Evolutionary conservation across 2,113 vertebrate species (phyloP).

Genomic region (Chiloscyllium plagiosum): DNA sequence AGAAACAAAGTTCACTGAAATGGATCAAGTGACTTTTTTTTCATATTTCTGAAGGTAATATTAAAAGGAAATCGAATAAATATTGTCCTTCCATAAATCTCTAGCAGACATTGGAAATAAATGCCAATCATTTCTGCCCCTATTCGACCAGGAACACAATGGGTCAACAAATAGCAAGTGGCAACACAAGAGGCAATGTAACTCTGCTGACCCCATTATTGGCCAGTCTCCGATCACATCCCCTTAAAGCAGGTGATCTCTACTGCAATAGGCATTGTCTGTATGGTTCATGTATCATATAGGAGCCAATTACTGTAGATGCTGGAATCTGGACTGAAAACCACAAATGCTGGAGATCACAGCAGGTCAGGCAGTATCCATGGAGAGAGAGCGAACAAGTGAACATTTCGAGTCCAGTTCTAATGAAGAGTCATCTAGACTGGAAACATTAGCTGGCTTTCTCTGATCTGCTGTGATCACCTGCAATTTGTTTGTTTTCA

Average conservation of each 20-base stretch:
- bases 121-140: not conserved
- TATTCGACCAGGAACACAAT: not conserved
- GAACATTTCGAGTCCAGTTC: too few species aligned
- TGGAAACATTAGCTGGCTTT: too few species aligned
- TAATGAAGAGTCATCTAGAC: too few species aligned
- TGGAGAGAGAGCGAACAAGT: too few species aligned
- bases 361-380: too few species aligned
- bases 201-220: not conserved
- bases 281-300: not conserved
- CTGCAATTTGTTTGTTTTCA: not conserved
- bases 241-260: not conserved
- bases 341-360: too few species aligned
- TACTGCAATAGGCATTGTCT: not conserved
- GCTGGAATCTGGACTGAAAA: too few species aligned
- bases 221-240: not conserved
- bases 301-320: too few species aligned
- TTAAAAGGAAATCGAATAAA: not conserved
- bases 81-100: not conserved
- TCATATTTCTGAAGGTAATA: not conserved
- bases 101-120: not conserved
- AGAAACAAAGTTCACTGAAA: not conserved
- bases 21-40: not conserved
- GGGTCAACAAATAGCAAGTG: not conserved
- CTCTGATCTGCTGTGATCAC: too few species aligned
- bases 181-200: not conserved